Evolutionary conservation across 2,113 vertebrate species (phyloP).

Genomic region (Physeter macrocephalus): DNA sequence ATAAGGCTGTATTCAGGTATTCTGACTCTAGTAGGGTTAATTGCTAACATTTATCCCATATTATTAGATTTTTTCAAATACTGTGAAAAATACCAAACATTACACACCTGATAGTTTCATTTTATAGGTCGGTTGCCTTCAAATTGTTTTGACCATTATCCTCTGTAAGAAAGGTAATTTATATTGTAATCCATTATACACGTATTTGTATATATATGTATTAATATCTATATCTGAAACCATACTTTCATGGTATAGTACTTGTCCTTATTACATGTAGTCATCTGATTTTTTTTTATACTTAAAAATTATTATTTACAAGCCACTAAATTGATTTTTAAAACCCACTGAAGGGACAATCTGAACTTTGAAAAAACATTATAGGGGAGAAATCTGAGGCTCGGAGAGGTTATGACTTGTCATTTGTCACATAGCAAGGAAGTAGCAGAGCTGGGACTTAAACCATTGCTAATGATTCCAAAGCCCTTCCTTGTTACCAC

Average conservation of each 20-base stretch:
- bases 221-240: not conserved
- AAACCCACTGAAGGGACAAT: not conserved
- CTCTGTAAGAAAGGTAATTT: not conserved
- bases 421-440: not conserved
- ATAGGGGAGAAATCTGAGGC: not conserved
- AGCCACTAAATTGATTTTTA: slow-evolving; percentile 17
- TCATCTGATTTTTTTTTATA: not conserved
- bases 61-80: slow-evolving; percentile 28
- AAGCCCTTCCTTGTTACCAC: not conserved
- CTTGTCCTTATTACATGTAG: not conserved
- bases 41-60: not conserved
- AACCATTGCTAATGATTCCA: not conserved
- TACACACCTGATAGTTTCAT: not conserved
- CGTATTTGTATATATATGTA: not conserved
- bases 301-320: not conserved
- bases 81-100: not conserved
- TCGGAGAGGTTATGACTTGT: not conserved
- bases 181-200: not conserved
- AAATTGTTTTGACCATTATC: not conserved
- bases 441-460: not conserved
- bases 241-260: not conserved
- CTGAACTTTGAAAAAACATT: not conserved
- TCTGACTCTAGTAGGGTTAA: not conserved
- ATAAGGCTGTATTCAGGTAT: not conserved
- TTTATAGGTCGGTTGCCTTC: not conserved